Percentiles rank a stretch among this genome's conserved stretches.
Conservation (phyloP, 2,888 invertebrate species). For the Apodemia mormo region DNA sequence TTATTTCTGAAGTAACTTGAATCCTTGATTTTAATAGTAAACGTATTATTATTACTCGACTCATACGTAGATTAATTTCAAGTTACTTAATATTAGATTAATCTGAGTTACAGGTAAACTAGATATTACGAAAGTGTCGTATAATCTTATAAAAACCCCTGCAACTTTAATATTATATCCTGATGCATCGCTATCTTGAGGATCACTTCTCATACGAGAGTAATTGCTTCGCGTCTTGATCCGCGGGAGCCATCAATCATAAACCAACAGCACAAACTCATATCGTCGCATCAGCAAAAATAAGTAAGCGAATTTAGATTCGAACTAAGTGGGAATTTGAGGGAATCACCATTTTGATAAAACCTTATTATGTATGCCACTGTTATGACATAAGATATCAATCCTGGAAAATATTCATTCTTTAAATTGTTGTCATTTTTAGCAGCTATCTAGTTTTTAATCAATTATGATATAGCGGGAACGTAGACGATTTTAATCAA, state of each 20-base stretch:
- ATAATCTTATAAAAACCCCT: neutral
- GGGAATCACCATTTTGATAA: neutral
- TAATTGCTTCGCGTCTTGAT: conserved; percentile 3
- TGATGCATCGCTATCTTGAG: conserved; percentile 3
- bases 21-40: too few relatives aligned
- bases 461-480: too few relatives aligned
- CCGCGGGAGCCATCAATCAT: conserved; percentile 1
- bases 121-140: neutral
- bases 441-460: too few relatives aligned
- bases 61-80: too few relatives aligned
- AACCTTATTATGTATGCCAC: neutral
- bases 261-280: neutral
- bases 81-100: too few relatives aligned
- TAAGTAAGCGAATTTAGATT: conserved; percentile 3
- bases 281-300: neutral
- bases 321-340: neutral
- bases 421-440: too few relatives aligned
- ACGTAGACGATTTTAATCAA: too few relatives aligned
- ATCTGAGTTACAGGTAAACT: too few relatives aligned
- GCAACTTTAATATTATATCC: neutral
- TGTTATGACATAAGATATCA: too few relatives aligned
- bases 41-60: too few relatives aligned
- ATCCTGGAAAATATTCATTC: too few relatives aligned
- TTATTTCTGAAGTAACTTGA: too few relatives aligned
- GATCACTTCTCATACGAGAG: conserved; percentile 1